Evolutionary conservation across 2,888 invertebrate genomes (phyloP).

Genomic region (Aromia moschata): DNA sequence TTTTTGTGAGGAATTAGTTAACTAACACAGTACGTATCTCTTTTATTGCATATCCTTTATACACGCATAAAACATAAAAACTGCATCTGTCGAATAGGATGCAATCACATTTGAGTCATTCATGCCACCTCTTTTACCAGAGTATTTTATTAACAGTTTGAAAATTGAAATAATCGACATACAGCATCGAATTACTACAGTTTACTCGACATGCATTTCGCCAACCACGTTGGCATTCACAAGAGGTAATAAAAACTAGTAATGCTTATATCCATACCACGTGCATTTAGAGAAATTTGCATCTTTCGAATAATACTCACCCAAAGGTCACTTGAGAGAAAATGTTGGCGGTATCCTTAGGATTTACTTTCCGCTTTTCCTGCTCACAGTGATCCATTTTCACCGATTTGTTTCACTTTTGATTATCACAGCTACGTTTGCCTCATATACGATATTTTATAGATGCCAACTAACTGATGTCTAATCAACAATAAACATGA

Average conservation of each 20-base stretch:
- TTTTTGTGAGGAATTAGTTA: too few relatives aligned
- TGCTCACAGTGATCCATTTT: conserved; percentile 45
- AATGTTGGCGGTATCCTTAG: conserved; percentile 46
- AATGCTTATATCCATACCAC: not conserved
- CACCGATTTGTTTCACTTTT: too few relatives aligned
- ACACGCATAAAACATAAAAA: too few relatives aligned
- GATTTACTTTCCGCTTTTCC: conserved; percentile 45
- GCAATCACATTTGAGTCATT: too few relatives aligned
- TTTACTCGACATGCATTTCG: conserved; percentile 1
- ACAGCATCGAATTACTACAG: too few relatives aligned
- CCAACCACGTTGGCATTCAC: not conserved
- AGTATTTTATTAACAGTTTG: too few relatives aligned
- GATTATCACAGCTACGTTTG: not conserved
- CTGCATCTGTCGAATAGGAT: too few relatives aligned
- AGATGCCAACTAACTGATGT: conserved; percentile 4
- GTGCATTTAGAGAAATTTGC: not conserved
- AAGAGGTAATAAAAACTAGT: not conserved
- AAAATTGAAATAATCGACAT: too few relatives aligned
- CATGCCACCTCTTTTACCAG: too few relatives aligned
- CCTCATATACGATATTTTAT: not conserved
- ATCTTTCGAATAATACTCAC: conserved; percentile 39
- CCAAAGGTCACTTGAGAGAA: conserved; percentile 45
- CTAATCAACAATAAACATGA: not conserved
- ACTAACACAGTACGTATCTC: too few relatives aligned
- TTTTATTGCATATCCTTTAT: too few relatives aligned